Evolutionary conservation across 2,888 invertebrate genomes (phyloP).

Genomic region (Pollenia griseotomentosa): DNA sequence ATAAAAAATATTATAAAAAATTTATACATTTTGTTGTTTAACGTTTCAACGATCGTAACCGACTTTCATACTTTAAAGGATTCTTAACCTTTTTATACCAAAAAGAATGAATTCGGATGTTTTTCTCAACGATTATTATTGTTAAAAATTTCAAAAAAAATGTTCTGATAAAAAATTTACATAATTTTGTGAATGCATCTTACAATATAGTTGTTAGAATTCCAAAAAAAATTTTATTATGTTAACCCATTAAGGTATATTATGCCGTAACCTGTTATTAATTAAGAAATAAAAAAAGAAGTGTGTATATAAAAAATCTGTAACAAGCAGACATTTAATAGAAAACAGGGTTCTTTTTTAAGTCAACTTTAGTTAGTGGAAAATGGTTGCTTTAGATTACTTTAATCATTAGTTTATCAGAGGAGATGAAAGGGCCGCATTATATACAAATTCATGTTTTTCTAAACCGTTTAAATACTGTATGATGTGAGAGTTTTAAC

Average conservation of each 20-base stretch:
- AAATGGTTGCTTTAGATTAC: too few relatives aligned
- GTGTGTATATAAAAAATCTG: too few relatives aligned
- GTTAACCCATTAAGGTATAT: not conserved
- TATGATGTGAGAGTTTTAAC: too few relatives aligned
- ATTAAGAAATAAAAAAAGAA: too few relatives aligned
- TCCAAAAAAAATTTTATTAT: not conserved
- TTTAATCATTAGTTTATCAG: too few relatives aligned
- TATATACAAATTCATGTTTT: too few relatives aligned
- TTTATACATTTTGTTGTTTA: conserved; percentile 47
- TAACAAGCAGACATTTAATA: too few relatives aligned
- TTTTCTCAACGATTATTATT: not conserved
- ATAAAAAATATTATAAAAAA: conserved; percentile 17
- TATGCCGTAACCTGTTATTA: too few relatives aligned
- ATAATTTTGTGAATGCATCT: conserved; percentile 24
- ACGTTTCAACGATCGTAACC: conserved; percentile 5
- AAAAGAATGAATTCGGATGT: conserved; percentile 19
- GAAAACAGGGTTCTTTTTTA: too few relatives aligned
- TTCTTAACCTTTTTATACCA: conserved; percentile 41
- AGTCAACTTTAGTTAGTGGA: too few relatives aligned
- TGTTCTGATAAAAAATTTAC: conserved; percentile 10
- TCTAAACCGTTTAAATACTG: too few relatives aligned
- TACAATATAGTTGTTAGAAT: not conserved
- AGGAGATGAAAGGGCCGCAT: too few relatives aligned
- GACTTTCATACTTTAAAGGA: conserved; percentile 38
- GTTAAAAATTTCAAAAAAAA: not conserved